Conservation (phyloP, 1,140 invertebrate genomes). For the Bacillus rossius region DNA sequence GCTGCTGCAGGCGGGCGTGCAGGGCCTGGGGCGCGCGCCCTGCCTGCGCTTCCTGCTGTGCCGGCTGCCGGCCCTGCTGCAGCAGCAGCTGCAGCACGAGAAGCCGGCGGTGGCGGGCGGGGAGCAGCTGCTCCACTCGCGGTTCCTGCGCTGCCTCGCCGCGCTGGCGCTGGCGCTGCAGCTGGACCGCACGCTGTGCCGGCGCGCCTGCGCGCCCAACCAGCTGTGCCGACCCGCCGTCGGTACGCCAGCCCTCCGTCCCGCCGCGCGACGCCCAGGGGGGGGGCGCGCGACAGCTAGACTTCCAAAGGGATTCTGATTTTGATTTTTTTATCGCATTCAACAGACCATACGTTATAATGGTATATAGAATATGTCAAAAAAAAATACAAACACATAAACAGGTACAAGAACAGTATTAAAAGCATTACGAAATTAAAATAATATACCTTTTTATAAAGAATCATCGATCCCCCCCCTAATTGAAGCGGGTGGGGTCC, state of each 20-base stretch:
- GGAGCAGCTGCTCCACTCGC: conserved; percentile 53
- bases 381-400: too few relatives aligned
- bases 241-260: conserved; percentile 11
- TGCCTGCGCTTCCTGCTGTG: conserved; percentile 49
- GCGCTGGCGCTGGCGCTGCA: conserved; percentile 50
- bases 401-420: too few relatives aligned
- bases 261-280: too few relatives aligned
- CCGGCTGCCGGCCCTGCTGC: conserved; percentile 47
- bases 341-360: too few relatives aligned
- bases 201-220: conserved; percentile 43
- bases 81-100: conserved; percentile 54
- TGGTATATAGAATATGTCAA: too few relatives aligned
- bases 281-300: too few relatives aligned
- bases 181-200: conserved; percentile 51
- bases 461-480: background rate
- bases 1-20: conserved; percentile 48
- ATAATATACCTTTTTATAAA: background rate
- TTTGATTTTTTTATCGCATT: too few relatives aligned
- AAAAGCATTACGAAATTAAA: too few relatives aligned
- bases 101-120: conserved; percentile 51
- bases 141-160: conserved; percentile 54
- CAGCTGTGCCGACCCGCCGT: conserved; percentile 23
- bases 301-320: too few relatives aligned
- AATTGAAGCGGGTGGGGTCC: too few relatives aligned
- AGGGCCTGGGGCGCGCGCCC: conserved; percentile 49